Conservation (phyloP, 2,113 vertebrate species). For the Callionymus lyra region DNA sequence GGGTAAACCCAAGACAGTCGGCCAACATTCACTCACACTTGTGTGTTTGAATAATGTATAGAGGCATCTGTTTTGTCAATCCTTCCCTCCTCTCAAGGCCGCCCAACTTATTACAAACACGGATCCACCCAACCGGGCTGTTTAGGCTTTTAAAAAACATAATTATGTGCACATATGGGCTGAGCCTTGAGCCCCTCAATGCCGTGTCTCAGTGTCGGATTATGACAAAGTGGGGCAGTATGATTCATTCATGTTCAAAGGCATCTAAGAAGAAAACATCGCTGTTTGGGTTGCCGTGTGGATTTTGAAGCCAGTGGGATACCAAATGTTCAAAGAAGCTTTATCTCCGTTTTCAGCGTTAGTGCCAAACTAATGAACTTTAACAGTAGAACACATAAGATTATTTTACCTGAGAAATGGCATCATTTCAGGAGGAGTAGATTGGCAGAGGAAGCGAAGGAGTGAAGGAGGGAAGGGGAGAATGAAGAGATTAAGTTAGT, state of each 20-base stretch:
- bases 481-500: constrained; percentile 38
- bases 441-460: background rate
- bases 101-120: constrained; percentile 35
- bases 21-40: constrained; percentile 13
- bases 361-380: background rate
- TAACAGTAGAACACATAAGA: no score
- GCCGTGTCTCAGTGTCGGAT: constrained; percentile 30
- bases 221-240: constrained; percentile 46
- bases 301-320: constrained; percentile 4
- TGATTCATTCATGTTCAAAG: constrained; percentile 36
- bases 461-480: background rate
- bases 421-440: background rate
- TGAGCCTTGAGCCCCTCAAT: constrained; percentile 12
- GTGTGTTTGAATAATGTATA: constrained; percentile 22
- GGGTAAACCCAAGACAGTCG: constrained; percentile 14
- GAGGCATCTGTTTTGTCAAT: constrained; percentile 33
- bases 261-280: constrained; percentile 14
- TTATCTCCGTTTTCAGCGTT: constrained; percentile 4
- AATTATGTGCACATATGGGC: constrained; percentile 40
- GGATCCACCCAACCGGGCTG: constrained; percentile 21
- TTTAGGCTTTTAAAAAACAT: constrained; percentile 38
- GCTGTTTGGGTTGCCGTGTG: constrained; percentile 6
- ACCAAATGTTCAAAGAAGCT: constrained; percentile 7
- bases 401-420: constrained; percentile 38
- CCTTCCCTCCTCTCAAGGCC: constrained; percentile 15